Evolutionary conservation across 30 jellyfish, hydroid and myxozoan species (phyloP).

Genomic region (Rhopilema esculentum): DNA sequence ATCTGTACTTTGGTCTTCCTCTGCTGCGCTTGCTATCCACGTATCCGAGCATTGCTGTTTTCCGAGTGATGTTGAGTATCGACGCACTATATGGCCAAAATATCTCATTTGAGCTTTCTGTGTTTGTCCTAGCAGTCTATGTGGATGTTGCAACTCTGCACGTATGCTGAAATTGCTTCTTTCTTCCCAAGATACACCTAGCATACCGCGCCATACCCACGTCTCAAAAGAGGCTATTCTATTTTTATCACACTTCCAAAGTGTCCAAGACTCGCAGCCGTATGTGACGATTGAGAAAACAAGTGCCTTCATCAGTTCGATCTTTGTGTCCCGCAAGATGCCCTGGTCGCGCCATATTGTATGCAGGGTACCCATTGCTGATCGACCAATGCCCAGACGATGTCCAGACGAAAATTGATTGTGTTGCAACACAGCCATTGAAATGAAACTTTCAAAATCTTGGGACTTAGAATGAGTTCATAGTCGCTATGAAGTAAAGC

Average conservation of each 20-base stretch:
- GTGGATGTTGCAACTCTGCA: neutral
- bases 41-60: conserved; percentile 4
- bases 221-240: neutral
- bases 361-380: too few species aligned
- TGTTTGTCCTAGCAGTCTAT: neutral
- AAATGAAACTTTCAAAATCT: too few species aligned
- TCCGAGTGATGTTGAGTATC: neutral
- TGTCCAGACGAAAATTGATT: too few species aligned
- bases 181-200: neutral
- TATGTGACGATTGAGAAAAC: neutral
- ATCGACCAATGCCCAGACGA: too few species aligned
- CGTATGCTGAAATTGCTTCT: neutral
- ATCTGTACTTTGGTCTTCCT: conserved; percentile 1
- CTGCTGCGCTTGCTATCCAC: conserved; percentile 2
- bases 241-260: neutral
- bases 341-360: too few species aligned
- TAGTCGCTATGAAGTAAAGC: too few species aligned
- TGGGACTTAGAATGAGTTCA: too few species aligned
- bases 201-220: neutral
- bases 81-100: neutral
- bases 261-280: neutral
- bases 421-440: too few species aligned
- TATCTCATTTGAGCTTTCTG: neutral
- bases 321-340: neutral
- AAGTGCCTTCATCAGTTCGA: neutral